Conservation (phyloP, 1,140 invertebrate genomes). For the Zaprionus gabonicus region DNA sequence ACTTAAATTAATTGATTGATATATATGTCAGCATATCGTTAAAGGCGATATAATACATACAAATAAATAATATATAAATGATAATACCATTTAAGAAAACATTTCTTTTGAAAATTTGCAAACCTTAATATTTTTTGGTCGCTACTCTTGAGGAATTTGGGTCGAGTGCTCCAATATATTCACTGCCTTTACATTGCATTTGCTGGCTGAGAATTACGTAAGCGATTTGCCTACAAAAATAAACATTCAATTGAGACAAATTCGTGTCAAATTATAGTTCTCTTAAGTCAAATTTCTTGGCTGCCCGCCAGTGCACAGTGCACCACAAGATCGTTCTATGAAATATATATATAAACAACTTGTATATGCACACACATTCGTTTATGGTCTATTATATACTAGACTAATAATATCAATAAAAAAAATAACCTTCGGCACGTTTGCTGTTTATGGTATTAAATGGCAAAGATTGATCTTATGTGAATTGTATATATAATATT, state of each 20-base stretch:
- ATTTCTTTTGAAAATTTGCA: too few species aligned
- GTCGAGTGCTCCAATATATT: background rate
- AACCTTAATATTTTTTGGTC: background rate
- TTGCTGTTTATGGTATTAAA: background rate
- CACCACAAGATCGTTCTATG: background rate
- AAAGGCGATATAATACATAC: too few species aligned
- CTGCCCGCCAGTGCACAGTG: slow-evolving; percentile 35
- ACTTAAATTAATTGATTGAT: too few species aligned
- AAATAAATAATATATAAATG: too few species aligned
- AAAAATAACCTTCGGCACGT: background rate
- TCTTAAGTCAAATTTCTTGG: slow-evolving; percentile 70
- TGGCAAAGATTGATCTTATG: background rate
- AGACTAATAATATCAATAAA: background rate
- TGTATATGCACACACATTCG: background rate
- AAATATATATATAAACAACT: background rate
- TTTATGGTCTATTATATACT: background rate
- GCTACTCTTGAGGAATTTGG: background rate
- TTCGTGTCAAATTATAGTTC: slow-evolving; percentile 79
- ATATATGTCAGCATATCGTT: too few species aligned
- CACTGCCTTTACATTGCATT: background rate
- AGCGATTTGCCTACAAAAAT: background rate
- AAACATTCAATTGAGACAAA: slow-evolving; percentile 54
- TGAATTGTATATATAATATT: too few species aligned
- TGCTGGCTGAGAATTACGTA: background rate
- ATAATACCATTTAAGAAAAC: too few species aligned